phyloP scores from a whole-genome alignment of 1,140 invertebrate species.

The Apocrypta bakeri region DNA sequence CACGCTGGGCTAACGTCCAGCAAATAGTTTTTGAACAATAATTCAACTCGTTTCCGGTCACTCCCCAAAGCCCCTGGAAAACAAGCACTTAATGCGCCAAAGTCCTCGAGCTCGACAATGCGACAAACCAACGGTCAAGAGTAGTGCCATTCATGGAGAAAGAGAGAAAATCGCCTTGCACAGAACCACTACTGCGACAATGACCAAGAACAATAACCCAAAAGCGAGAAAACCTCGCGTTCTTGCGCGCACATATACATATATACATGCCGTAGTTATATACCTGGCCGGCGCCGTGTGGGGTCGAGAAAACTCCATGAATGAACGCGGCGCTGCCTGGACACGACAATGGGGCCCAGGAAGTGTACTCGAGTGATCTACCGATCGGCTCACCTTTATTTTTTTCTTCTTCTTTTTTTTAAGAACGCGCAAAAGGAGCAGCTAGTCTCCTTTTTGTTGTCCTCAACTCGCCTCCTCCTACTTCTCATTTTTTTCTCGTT shows the following conservation, averaged over 20 bases:
- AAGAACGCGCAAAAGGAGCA: slow-evolving; percentile 16
- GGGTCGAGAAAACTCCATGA: slow-evolving; percentile 63
- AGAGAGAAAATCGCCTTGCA: not conserved
- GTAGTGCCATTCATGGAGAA: not conserved
- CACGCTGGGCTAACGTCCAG: not conserved
- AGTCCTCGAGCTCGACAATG: slow-evolving; percentile 18
- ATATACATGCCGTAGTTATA: not conserved
- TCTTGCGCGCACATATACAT: not conserved
- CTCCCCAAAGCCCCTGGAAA: not conserved
- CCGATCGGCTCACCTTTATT: slow-evolving; percentile 53
- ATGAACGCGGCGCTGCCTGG: slow-evolving; percentile 54
- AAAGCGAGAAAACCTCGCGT: slow-evolving; percentile 52
- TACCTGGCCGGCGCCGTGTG: slow-evolving; percentile 63
- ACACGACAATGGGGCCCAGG: slow-evolving; percentile 66
- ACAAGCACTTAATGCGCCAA: slow-evolving; percentile 5
- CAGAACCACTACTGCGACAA: slow-evolving; percentile 1
- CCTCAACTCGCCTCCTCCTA: slow-evolving; percentile 36
- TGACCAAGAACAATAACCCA: slow-evolving; percentile 8
- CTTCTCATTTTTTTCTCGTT: slow-evolving; percentile 50
- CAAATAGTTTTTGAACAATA: not conserved
- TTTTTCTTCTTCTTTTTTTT: slow-evolving; percentile 42
- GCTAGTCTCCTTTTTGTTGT: slow-evolving; percentile 21
- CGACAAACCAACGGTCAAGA: slow-evolving; percentile 37
- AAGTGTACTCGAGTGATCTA: slow-evolving; percentile 68
- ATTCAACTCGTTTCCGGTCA: slow-evolving; percentile 21